Evolutionary conservation across 2,888 invertebrate species (phyloP), one percentile per base, ranked within the genome.

Genomic region (Myathropa florea): DNA sequence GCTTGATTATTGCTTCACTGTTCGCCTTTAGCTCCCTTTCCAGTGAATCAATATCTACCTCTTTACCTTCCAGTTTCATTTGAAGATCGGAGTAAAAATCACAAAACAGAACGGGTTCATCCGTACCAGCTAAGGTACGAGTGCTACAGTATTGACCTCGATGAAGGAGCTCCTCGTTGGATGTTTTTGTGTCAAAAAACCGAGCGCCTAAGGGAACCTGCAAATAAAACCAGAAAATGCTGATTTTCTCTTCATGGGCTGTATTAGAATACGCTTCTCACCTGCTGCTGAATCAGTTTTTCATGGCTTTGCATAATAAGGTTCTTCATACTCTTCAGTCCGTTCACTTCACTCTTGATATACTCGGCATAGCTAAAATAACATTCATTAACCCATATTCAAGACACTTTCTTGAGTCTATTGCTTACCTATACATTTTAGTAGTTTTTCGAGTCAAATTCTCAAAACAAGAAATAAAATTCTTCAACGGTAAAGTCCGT

Each of bases 61-160:
- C 91, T 82, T 92, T 91, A 83, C 91, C 92, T 81, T 92, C 92
- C 33, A 93, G 88, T 23, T 91, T 91, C 91, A 92, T 91, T 89
- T 93, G 93, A 80, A 93, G 89, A 59, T 93, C 93, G 0, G 92
- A 92, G 57, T 92, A 92, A 80, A 92, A 93, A 90, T 93, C 93
- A 84, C 93, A 93, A 84, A 92, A 92, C 7, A 93, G 84, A 24
- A 92, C 91, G 0, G 92, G 92, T 82, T 92, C 91, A 28, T 91
- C 91, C 10, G 91, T 90, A 0, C 91, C 91, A 1, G 89, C 90
- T 1, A 91, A 89, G 0, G 91, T 92, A 0, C 92, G 90, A 2
- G 92, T 92, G 57, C 92, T 92, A 65, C 93, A 93, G 75, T 92
- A 92, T 77, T 92, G 92, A 1, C 91, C 91, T 3, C 92, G 91